phyloP scores from a whole-genome alignment of 2,797 vertebrate species.

The Lepilemur ruficaudatus region DNA sequence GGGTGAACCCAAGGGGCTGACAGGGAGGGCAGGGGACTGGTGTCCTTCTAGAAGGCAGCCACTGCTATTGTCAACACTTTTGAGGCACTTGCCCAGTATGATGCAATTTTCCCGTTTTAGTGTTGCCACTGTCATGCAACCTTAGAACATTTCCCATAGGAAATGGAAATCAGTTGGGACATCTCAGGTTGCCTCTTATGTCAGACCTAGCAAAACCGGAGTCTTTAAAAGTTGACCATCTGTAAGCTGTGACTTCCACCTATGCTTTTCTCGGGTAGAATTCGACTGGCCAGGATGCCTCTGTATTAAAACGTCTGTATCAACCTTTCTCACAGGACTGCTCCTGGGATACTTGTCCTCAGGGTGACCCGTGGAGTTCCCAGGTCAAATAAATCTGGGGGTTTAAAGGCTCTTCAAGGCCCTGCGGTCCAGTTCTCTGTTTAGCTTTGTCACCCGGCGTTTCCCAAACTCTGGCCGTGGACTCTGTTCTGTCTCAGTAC shows the following conservation, averaged over 20 bases:
- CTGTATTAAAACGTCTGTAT: background rate
- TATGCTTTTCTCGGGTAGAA: background rate
- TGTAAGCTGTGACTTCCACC: background rate
- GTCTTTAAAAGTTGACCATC: background rate
- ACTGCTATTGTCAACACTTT: background rate
- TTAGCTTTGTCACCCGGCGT: accelerated
- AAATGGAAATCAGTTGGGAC: background rate
- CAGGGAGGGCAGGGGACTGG: background rate
- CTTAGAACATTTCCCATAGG: background rate
- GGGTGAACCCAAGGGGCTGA: background rate
- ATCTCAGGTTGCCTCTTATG: background rate
- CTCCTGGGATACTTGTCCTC: background rate
- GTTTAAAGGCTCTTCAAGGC: too few relatives aligned
- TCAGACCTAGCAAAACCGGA: background rate
- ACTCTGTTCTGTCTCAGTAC: background rate
- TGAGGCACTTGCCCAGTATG: background rate
- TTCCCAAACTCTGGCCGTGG: background rate
- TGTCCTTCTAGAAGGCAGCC: background rate
- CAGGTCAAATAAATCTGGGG: background rate
- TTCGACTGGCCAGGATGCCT: background rate
- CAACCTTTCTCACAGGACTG: background rate
- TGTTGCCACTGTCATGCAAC: background rate
- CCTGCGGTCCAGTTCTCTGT: accelerated
- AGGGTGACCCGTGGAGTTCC: background rate
- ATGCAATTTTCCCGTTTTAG: background rate